phyloP scores from a whole-genome alignment of 1,140 invertebrate species.

The Triops longicaudatus region DNA sequence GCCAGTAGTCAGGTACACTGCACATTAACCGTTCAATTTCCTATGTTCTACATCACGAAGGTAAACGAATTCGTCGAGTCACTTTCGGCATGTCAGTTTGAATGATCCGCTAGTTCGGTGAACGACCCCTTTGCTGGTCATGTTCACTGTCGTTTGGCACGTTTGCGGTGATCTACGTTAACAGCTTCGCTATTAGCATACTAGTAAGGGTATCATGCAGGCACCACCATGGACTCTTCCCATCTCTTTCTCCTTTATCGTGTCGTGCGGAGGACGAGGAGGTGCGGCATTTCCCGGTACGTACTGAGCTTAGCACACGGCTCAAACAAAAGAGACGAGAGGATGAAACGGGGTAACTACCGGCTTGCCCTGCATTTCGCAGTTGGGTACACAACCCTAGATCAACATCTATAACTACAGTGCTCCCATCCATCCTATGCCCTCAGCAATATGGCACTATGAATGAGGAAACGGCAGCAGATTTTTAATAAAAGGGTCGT shows the following conservation, averaged over 20 bases:
- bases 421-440: not conserved
- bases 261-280: not conserved
- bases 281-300: not conserved
- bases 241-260: not conserved
- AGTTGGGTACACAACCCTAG: conserved; percentile 5
- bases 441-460: not conserved
- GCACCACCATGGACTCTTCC: not conserved
- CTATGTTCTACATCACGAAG: not conserved
- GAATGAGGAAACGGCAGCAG: not conserved
- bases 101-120: not conserved
- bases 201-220: not conserved
- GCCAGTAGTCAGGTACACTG: no score
- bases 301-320: not conserved
- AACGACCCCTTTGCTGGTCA: not conserved
- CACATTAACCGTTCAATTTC: no score
- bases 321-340: not conserved
- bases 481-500: not conserved
- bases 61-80: not conserved
- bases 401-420: not conserved
- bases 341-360: not conserved
- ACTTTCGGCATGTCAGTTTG: no score
- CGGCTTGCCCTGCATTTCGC: conserved; percentile 6
- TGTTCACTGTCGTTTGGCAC: not conserved
- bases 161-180: not conserved
- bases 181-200: not conserved